Percentiles rank a stretch among this genome's conserved stretches.
phyloP scores from a whole-genome alignment of 35 echinoderm and acorn worm species.

The Anneissia japonica region DNA sequence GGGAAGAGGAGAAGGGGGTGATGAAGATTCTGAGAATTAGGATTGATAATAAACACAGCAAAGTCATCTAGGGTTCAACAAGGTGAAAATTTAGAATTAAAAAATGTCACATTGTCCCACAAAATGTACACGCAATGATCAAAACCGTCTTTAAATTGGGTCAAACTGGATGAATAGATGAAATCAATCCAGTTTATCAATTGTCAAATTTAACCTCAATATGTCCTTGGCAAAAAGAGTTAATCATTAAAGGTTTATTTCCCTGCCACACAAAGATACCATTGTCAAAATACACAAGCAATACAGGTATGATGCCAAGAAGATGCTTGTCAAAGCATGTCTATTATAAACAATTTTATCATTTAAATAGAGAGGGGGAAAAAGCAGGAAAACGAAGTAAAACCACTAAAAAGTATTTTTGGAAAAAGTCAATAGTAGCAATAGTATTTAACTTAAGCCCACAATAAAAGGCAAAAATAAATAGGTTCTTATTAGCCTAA shows the following conservation, averaged over 20 bases:
- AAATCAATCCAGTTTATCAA: too few relatives aligned
- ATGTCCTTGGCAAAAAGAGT: neutral
- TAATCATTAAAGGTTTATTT: neutral
- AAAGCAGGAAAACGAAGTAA: neutral
- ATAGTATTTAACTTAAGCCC: neutral
- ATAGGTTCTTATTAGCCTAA: neutral
- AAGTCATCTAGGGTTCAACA: too few relatives aligned
- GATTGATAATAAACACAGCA: too few relatives aligned
- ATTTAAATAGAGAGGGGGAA: neutral
- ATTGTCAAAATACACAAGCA: neutral
- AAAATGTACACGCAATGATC: too few relatives aligned
- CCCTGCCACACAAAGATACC: neutral
- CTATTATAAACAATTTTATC: neutral
- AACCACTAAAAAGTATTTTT: neutral
- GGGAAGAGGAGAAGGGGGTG: too few relatives aligned
- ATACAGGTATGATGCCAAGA: neutral
- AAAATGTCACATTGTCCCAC: too few relatives aligned
- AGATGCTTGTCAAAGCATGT: neutral
- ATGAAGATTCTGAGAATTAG: too few relatives aligned
- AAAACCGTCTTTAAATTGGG: too few relatives aligned
- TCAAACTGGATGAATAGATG: too few relatives aligned
- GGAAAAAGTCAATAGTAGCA: neutral
- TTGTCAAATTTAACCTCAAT: too few relatives aligned
- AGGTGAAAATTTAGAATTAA: too few relatives aligned
- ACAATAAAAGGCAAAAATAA: neutral